Conservation (phyloP, 2,888 invertebrate species). For the Dendrolimus houi region DNA sequence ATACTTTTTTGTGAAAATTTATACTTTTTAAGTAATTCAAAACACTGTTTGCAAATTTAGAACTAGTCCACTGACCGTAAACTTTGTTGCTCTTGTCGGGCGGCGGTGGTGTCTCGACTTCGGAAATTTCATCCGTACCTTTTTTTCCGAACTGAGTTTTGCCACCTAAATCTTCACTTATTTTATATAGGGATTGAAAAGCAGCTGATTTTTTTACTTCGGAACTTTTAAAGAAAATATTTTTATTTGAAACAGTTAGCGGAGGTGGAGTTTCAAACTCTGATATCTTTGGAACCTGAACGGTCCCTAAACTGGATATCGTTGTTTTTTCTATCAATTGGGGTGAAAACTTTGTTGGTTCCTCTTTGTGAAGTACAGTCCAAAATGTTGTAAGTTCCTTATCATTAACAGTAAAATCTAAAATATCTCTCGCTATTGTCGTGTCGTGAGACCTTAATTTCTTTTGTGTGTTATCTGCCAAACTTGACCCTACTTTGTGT, state of each 20-base stretch:
- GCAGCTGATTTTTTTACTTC: constrained; percentile 13
- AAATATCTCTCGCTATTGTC: constrained; percentile 23
- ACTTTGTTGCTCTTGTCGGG: constrained; percentile 32
- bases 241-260: constrained; percentile 11
- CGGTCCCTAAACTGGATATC: constrained; percentile 16
- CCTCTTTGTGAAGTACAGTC: constrained; percentile 29
- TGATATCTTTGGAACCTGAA: constrained; percentile 26
- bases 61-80: constrained; percentile 57
- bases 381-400: constrained; percentile 25
- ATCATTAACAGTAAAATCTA: constrained; percentile 19
- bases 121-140: constrained; percentile 23
- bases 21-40: constrained; percentile 56
- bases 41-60: constrained; percentile 53
- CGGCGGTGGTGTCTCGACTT: constrained; percentile 46
- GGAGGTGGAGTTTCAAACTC: constrained; percentile 54
- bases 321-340: constrained; percentile 12
- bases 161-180: constrained; percentile 12
- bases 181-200: constrained; percentile 18
- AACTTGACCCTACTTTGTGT: constrained; percentile 29
- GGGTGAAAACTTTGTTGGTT: constrained; percentile 6
- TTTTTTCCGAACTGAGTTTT: constrained; percentile 10
- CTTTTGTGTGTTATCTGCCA: constrained; percentile 11
- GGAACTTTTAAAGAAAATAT: constrained; percentile 18
- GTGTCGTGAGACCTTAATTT: constrained; percentile 2
- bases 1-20: constrained; percentile 35